These are phyloP conservation scores for Cetonia aurata DNA, from an alignment of 2,888 invertebrate genomes.

Conservation along the genomic window DNA sequence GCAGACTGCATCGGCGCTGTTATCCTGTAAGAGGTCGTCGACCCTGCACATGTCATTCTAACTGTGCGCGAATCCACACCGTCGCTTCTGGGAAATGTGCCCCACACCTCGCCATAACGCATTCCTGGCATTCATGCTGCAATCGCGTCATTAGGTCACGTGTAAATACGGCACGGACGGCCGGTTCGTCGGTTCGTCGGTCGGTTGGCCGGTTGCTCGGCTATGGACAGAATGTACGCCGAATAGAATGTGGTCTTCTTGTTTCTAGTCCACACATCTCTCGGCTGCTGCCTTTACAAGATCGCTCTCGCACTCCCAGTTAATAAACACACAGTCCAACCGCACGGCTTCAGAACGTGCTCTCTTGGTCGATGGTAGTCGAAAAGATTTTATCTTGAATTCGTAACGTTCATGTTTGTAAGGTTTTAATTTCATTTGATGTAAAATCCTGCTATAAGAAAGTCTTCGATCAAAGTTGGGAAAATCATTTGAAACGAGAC, in stretches of 20 bases:
- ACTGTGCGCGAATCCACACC: constrained; percentile 65
- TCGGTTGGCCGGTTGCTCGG: constrained; percentile 9
- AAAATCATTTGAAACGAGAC: too few relatives aligned
- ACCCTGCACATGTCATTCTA: constrained; percentile 66
- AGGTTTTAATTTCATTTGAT: too few relatives aligned
- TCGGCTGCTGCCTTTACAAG: background rate
- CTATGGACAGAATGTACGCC: constrained; percentile 19
- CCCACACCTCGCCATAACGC: constrained; percentile 62
- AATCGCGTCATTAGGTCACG: constrained; percentile 54
- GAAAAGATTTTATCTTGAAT: too few relatives aligned
- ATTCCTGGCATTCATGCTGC: constrained; percentile 61
- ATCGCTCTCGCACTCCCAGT: background rate
- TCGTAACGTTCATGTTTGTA: too few relatives aligned
- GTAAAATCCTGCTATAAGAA: too few relatives aligned
- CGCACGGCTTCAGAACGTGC: too few relatives aligned
- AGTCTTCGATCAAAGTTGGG: too few relatives aligned
- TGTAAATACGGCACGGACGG: constrained; percentile 43
- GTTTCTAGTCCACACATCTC: constrained; percentile 26
- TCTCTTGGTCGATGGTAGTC: too few relatives aligned
- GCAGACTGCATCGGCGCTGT: constrained; percentile 39
- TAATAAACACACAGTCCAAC: background rate
- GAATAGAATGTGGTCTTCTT: constrained; percentile 34
- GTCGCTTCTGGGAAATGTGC: constrained; percentile 69
- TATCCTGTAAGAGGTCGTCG: constrained; percentile 65
- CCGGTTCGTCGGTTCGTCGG: constrained; percentile 11